These are phyloP conservation scores for Philereme transversata DNA, from an alignment of 2,888 invertebrate genomes.

Conservation along the genomic window DNA sequence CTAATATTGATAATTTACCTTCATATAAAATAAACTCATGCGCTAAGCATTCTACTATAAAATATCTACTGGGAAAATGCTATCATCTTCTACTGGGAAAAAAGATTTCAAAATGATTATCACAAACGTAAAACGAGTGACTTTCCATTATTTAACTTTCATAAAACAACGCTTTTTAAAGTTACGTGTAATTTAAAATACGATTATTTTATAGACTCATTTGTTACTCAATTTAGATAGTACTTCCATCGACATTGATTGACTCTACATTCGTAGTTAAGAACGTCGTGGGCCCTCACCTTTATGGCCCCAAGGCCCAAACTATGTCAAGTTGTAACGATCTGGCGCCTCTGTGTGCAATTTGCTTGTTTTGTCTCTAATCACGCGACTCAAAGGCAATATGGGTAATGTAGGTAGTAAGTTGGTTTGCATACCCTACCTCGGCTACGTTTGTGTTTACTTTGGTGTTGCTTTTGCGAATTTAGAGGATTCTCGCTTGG, in stretches of 20 bases:
- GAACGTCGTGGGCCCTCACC: slow-evolving; percentile 3
- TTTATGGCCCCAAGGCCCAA: slow-evolving; percentile 13
- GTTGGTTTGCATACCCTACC: slow-evolving; percentile 1
- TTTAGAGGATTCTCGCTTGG: neutral
- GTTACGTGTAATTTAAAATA: too few relatives aligned
- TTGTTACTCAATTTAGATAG: too few relatives aligned
- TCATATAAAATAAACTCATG: too few relatives aligned
- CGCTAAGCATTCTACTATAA: too few relatives aligned
- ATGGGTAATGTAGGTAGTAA: slow-evolving; percentile 27
- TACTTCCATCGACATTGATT: slow-evolving; percentile 1
- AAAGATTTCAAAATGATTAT: too few relatives aligned
- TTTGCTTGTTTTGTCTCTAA: slow-evolving; percentile 36
- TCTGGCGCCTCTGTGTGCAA: slow-evolving; percentile 25
- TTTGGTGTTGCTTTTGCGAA: slow-evolving; percentile 10
- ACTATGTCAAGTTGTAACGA: slow-evolving; percentile 24
- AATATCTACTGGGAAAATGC: too few relatives aligned
- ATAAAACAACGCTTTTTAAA: too few relatives aligned
- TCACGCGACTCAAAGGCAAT: slow-evolving; percentile 33
- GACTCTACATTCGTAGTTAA: slow-evolving; percentile 11
- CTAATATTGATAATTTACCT: too few relatives aligned
- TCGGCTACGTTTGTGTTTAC: slow-evolving; percentile 4
- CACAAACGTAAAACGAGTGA: too few relatives aligned
- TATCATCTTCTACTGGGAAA: too few relatives aligned
- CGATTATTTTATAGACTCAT: too few relatives aligned
- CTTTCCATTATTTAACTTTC: too few relatives aligned